Conservation (phyloP, 37 sponge, comb jelly and placozoan genomes). For the Oopsacas minuta region DNA sequence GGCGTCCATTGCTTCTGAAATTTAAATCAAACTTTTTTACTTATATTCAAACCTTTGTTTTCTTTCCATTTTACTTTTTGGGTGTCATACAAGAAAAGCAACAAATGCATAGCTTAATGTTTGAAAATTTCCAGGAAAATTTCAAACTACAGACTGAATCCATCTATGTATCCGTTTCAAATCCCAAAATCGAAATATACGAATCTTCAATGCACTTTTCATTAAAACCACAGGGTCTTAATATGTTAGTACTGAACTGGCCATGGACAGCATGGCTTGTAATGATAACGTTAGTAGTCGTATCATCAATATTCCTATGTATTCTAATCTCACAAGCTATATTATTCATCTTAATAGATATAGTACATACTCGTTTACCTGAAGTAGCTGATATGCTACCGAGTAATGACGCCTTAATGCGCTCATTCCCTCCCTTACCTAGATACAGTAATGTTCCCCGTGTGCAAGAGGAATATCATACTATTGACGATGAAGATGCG, state of each 20-base stretch:
- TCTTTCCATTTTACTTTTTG: slow-evolving; percentile 1
- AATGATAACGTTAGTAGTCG: background rate
- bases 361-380: background rate
- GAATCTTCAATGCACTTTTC: background rate
- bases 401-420: background rate
- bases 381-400: background rate
- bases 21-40: slow-evolving; percentile 2
- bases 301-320: background rate
- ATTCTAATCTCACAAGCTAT: background rate
- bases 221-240: background rate
- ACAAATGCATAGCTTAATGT: background rate
- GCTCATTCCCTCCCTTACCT: background rate
- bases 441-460: background rate
- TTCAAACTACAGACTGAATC: background rate
- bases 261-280: background rate
- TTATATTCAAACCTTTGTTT: background rate
- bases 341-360: background rate
- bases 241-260: background rate
- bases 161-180: background rate
- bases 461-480: background rate
- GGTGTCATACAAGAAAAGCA: background rate
- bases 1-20: background rate
- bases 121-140: background rate
- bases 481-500: background rate
- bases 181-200: background rate